Conservation (phyloP, 92 coral and sea anemone genomes). For the Paragorgia papillata region DNA sequence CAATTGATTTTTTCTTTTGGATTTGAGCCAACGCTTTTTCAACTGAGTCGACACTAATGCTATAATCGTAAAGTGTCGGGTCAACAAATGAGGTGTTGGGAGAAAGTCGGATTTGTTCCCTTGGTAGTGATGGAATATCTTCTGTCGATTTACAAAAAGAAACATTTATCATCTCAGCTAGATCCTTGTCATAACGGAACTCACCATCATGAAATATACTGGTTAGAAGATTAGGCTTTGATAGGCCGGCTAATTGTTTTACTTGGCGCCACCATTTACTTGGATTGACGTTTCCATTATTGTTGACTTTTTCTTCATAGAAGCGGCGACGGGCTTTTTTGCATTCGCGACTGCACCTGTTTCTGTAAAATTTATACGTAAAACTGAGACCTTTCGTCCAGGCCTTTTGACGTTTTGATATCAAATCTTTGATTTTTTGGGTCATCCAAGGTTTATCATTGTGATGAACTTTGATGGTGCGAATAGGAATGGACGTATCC, state of each 20-base stretch:
- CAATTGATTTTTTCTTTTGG: slow-evolving; percentile 30
- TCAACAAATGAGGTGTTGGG: slow-evolving; percentile 1
- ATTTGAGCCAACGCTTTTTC: slow-evolving; percentile 29
- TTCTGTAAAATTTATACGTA: slow-evolving; percentile 48
- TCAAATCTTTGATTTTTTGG: slow-evolving; percentile 52
- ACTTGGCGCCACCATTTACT: slow-evolving; percentile 38
- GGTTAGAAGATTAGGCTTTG: not conserved
- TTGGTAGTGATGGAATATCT: slow-evolving; percentile 29
- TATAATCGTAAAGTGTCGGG: slow-evolving; percentile 28
- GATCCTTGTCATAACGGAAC: not conserved
- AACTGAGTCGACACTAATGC: slow-evolving; percentile 32
- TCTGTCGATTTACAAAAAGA: slow-evolving; percentile 47
- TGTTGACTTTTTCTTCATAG: slow-evolving; percentile 28
- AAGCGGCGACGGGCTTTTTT: slow-evolving; percentile 16
- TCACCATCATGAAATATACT: slow-evolving; percentile 4
- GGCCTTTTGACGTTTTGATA: slow-evolving; percentile 46
- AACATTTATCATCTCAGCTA: slow-evolving; percentile 47
- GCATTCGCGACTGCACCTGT: slow-evolving; percentile 44
- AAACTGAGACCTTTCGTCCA: slow-evolving; percentile 53
- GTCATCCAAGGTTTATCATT: slow-evolving; percentile 62
- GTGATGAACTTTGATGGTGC: slow-evolving; percentile 52
- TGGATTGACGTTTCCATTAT: slow-evolving; percentile 1
- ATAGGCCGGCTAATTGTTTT: slow-evolving; percentile 28
- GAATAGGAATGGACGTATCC: slow-evolving; percentile 48
- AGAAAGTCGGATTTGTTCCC: not conserved